A percentile compares a stretch with the other conserved stretches of the same genome.
These are phyloP conservation scores for Kryptopterus vitreolus DNA, from an alignment of 2,797 vertebrate species.

Conservation along the genomic window DNA sequence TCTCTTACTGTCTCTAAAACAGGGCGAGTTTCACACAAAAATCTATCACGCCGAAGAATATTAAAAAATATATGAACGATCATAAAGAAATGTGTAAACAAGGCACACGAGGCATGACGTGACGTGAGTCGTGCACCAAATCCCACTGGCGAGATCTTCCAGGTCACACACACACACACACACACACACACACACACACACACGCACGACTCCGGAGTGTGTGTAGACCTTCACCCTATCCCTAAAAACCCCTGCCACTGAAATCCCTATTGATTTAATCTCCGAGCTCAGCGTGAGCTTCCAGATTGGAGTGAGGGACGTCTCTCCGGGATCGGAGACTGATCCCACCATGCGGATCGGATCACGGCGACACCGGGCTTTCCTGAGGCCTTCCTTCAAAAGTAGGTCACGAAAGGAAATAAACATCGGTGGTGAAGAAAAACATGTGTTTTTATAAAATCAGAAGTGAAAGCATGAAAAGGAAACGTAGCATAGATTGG, in stretches of 20 bases:
- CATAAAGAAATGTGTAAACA: slow-evolving; percentile 3
- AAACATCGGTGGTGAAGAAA: neutral
- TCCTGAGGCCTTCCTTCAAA: slow-evolving; percentile 26
- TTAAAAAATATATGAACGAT: slow-evolving; percentile 1
- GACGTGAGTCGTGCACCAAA: too few species aligned
- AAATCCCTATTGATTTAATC: slow-evolving; percentile 73
- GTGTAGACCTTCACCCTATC: slow-evolving; percentile 58
- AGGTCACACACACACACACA: slow-evolving; percentile 61
- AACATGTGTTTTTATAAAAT: too few species aligned
- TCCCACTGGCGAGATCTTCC: slow-evolving; percentile 69
- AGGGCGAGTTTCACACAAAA: slow-evolving; percentile 5
- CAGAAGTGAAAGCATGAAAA: neutral
- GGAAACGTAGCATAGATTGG: too few species aligned
- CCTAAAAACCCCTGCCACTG: slow-evolving; percentile 69
- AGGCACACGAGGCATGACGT: too few species aligned
- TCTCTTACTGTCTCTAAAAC: neutral
- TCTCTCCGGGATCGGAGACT: slow-evolving; percentile 64
- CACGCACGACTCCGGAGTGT: slow-evolving; percentile 57
- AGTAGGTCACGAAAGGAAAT: slow-evolving; percentile 30
- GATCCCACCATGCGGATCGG: slow-evolving; percentile 72
- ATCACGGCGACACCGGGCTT: slow-evolving; percentile 64
- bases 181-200: too few species aligned
- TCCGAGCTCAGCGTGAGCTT: slow-evolving; percentile 46
- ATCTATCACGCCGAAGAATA: too few species aligned
- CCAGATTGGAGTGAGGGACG: slow-evolving; percentile 59